Evolutionary conservation across 2,797 vertebrate genomes (phyloP).

Genomic region (Ciconia nigra): DNA sequence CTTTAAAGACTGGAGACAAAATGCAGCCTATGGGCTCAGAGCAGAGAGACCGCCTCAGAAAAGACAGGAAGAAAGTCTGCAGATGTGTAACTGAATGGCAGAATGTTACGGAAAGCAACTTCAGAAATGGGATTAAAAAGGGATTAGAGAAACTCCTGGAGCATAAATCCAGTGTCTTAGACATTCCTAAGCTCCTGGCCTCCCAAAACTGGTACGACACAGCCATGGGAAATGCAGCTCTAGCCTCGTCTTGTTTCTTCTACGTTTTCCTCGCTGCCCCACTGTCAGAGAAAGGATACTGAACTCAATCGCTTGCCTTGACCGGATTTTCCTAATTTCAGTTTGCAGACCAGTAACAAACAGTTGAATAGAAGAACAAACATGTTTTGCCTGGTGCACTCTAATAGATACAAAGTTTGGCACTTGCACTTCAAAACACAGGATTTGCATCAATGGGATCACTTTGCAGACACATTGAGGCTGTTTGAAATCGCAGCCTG

Average conservation of each 20-base stretch:
- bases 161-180: not conserved
- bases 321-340: not conserved
- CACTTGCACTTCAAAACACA: not conserved
- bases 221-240: not conserved
- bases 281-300: not conserved
- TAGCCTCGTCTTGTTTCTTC: fast-evolving
- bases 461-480: not conserved
- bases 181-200: not conserved
- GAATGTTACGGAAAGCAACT: not conserved
- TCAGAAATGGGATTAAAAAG: not conserved
- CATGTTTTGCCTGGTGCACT: not conserved
- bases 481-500: not conserved
- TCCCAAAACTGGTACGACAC: not conserved
- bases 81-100: not conserved
- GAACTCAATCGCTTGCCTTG: not conserved
- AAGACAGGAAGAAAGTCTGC: not conserved
- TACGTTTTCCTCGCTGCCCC: not conserved
- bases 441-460: not conserved
- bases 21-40: not conserved
- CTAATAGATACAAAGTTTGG: not conserved
- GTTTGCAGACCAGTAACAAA: not conserved
- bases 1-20: not conserved
- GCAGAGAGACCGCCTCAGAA: not conserved
- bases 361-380: not conserved
- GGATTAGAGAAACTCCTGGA: not conserved